Evolutionary conservation across 2,113 vertebrate genomes (phyloP).

Genomic region (Echinops telfairi): DNA sequence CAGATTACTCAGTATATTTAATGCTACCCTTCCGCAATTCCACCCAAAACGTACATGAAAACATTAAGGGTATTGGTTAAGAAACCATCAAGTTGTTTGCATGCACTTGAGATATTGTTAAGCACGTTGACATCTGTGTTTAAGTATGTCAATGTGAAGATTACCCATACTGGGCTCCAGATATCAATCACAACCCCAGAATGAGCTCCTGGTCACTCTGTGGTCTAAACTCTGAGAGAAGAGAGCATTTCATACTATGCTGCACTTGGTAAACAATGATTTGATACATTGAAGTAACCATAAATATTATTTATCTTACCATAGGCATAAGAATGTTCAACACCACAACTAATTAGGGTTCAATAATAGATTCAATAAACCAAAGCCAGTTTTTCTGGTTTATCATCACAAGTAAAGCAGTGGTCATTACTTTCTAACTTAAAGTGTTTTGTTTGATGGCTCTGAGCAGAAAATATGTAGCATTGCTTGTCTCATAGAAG

Average conservation of each 20-base stretch:
- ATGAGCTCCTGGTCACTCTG: slow-evolving; percentile 75
- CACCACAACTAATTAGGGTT: slow-evolving; percentile 76
- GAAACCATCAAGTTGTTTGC: slow-evolving; percentile 63
- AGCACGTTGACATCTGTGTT: slow-evolving; percentile 82
- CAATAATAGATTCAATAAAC: slow-evolving; percentile 78
- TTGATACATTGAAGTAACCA: slow-evolving; percentile 74
- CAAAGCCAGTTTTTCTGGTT: slow-evolving; percentile 72
- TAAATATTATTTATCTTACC: slow-evolving; percentile 82
- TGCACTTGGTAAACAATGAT: slow-evolving; percentile 82
- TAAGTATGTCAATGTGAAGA: slow-evolving; percentile 69
- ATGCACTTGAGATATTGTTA: slow-evolving; percentile 72
- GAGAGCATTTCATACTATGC: slow-evolving; percentile 73
- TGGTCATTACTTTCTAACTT: slow-evolving; percentile 77
- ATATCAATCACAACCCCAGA: slow-evolving; percentile 76
- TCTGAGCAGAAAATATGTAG: slow-evolving; percentile 73
- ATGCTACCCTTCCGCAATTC: slow-evolving; percentile 75
- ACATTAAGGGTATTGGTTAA: slow-evolving; percentile 63
- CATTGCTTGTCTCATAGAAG: slow-evolving; percentile 75
- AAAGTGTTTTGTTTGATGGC: slow-evolving; percentile 76
- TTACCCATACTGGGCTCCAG: slow-evolving; percentile 77
- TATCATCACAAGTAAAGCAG: slow-evolving; percentile 69
- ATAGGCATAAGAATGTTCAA: slow-evolving; percentile 73
- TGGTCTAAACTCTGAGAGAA: slow-evolving; percentile 79
- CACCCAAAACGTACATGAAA: slow-evolving; percentile 52
- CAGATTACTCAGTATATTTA: slow-evolving; percentile 74